These are phyloP conservation scores for Trichomalopsis sarcophagae DNA, from an alignment of 1,140 invertebrate species.

Conservation along the genomic window DNA sequence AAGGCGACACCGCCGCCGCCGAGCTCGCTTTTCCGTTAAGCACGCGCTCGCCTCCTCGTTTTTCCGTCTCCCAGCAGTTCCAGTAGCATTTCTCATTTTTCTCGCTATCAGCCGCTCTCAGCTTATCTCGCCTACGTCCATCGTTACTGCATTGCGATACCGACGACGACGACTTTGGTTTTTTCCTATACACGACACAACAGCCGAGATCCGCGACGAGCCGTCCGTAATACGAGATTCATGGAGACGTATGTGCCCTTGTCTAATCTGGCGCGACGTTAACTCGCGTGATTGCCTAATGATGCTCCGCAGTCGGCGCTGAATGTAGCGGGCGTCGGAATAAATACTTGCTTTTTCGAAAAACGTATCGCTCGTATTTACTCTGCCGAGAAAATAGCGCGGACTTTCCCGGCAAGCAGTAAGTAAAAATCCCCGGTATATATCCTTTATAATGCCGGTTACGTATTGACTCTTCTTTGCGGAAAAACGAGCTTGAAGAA, in stretches of 20 bases:
- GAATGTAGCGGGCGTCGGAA: no score
- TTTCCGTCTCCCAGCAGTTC: not conserved
- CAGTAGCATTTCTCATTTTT: not conserved
- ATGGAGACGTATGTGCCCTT: not conserved
- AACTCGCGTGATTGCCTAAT: not conserved
- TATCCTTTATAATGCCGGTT: slow-evolving; percentile 1
- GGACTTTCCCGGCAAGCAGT: not conserved
- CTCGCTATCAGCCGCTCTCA: not conserved
- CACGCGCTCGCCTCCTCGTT: not conserved
- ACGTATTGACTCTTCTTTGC: slow-evolving; percentile 21
- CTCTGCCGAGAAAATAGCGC: not conserved
- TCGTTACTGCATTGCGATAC: slow-evolving; percentile 7
- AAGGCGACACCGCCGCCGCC: slow-evolving; percentile 51
- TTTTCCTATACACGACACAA: not conserved
- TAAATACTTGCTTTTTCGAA: no score
- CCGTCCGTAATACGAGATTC: not conserved
- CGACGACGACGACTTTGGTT: not conserved
- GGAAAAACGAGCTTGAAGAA: slow-evolving; percentile 10
- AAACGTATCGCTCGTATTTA: not conserved
- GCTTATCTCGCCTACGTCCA: slow-evolving; percentile 9
- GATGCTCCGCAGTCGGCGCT: no score
- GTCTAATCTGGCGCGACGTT: slow-evolving; percentile 15
- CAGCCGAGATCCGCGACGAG: not conserved
- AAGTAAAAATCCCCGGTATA: not conserved
- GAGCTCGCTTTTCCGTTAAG: not conserved